Conservation (phyloP, 2,797 vertebrate species). For the Carapus acus region DNA sequence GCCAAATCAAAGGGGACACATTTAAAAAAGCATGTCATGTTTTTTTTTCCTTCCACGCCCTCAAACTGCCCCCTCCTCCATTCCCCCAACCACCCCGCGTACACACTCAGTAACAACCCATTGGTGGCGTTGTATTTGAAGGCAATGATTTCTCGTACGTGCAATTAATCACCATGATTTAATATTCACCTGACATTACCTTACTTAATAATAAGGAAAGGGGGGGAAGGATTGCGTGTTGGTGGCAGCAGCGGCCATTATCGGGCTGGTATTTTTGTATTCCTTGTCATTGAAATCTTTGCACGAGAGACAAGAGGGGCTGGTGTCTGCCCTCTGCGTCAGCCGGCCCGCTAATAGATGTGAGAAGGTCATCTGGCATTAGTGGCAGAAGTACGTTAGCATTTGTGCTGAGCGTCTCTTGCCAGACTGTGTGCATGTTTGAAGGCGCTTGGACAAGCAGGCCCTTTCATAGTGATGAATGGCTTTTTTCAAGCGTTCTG, state of each 20-base stretch:
- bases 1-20: constrained; percentile 75
- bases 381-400: constrained; percentile 95
- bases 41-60: constrained; percentile 66
- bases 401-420: constrained; percentile 93
- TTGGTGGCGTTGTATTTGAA: constrained; percentile 42
- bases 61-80: constrained; percentile 56
- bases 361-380: constrained; percentile 97
- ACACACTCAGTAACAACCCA: constrained; percentile 49
- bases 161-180: constrained; percentile 60
- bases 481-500: constrained; percentile 99
- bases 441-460: constrained; percentile 92
- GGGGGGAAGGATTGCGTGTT: constrained; percentile 49
- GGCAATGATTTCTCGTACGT: constrained; percentile 37
- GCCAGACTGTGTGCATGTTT: constrained; percentile 95
- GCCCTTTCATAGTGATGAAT: constrained; percentile 99
- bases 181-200: constrained; percentile 61
- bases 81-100: too few species aligned
- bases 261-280: constrained; percentile 73
- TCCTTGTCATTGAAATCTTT: constrained; percentile 74
- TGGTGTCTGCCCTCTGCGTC: constrained; percentile 76
- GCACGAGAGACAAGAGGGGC: constrained; percentile 71
- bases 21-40: constrained; percentile 75
- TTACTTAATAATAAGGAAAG: constrained; percentile 44
- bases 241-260: constrained; percentile 62
- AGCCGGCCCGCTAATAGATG: constrained; percentile 86